phyloP scores from a whole-genome alignment of 2,888 invertebrate genomes.

The Mythimna lalbum region DNA sequence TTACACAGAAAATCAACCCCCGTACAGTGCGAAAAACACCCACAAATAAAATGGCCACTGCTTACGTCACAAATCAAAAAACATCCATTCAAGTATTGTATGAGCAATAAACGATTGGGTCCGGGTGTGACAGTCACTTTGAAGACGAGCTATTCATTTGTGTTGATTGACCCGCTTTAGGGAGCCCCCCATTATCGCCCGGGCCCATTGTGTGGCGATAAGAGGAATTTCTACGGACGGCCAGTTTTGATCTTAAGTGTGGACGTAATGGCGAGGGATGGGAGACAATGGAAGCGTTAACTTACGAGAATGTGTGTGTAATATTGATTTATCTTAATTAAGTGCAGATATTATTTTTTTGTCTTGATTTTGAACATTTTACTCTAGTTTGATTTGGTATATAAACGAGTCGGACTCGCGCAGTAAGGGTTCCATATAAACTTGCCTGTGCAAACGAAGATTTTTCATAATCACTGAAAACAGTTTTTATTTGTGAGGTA shows the following conservation, averaged over 20 bases:
- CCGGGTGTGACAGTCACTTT: constrained; percentile 45
- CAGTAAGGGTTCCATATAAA: too few species aligned
- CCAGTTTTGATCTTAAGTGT: constrained; percentile 41
- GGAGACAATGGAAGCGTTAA: constrained; percentile 17
- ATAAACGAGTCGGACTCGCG: neutral
- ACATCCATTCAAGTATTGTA: constrained; percentile 10
- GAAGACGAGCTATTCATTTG: constrained; percentile 39
- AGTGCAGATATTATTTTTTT: neutral
- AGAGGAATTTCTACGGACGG: constrained; percentile 38
- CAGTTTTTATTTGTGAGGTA: too few species aligned
- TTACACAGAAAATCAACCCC: neutral
- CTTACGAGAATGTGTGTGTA: neutral
- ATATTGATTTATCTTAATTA: neutral
- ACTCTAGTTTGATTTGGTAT: too few species aligned
- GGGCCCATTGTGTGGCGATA: constrained; percentile 33
- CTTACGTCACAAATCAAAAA: constrained; percentile 11
- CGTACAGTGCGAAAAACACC: neutral
- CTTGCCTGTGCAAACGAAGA: too few species aligned
- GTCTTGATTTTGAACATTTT: constrained; percentile 2
- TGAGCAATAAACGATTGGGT: constrained; percentile 23
- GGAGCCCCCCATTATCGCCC: constrained; percentile 28
- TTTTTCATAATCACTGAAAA: too few species aligned
- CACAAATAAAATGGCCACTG: neutral
- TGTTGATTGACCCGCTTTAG: constrained; percentile 57
- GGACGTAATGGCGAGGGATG: constrained; percentile 18